Evolutionary conservation across 1,140 invertebrate species (phyloP), one percentile per base, ranked within the genome.

Genomic region (Ditylenchus dipsaci): DNA sequence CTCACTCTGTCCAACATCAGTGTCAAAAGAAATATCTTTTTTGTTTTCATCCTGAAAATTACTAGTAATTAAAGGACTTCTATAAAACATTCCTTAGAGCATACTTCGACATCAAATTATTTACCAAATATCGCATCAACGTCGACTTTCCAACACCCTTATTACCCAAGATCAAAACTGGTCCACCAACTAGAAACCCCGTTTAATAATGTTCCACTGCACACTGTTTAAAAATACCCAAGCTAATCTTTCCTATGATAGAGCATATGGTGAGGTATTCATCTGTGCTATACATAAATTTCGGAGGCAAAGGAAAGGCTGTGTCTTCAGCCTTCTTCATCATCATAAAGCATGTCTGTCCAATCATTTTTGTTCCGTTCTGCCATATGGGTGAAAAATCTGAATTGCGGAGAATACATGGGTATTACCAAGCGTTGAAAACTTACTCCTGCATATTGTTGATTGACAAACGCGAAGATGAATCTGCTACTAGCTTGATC

Each of bases 121-220:
- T 71, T n/a, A 71, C 19, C 13, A 71, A 8, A 59, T 45, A 71
- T 15, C 69, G 71, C 29, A 43, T 33, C 7, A 58, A 33, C 29
- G 69, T 75, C 19, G 69, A 71, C 26, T 71, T 71, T 13, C 69
- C 69, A 42, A 72, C 68, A 13, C 69, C 69, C 63, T 71, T 71
- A 63, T 73, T 71, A 29, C 69, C 69, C 23, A 49, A 15, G 33
- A 74, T 63, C 23, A 60, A 45, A 58, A 56, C 23, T n/a, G 60
- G 33, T 19, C 67, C 59, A 19, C 23, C 42, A 21, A 49, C 67
- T 68, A 62, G 27, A 63, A 64, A 26, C 15, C 8, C n/a, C n/a
- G 8, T 17, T 21, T 17, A 19, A 15, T 17, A 53, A 11, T 38
- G 33, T 38, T 53, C 1, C 3, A 26, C 3, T 3, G 3, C 23